These are phyloP conservation scores for Schizothorax lantsangensis DNA, from an alignment of 2,797 vertebrate genomes.

Conservation along the genomic window DNA sequence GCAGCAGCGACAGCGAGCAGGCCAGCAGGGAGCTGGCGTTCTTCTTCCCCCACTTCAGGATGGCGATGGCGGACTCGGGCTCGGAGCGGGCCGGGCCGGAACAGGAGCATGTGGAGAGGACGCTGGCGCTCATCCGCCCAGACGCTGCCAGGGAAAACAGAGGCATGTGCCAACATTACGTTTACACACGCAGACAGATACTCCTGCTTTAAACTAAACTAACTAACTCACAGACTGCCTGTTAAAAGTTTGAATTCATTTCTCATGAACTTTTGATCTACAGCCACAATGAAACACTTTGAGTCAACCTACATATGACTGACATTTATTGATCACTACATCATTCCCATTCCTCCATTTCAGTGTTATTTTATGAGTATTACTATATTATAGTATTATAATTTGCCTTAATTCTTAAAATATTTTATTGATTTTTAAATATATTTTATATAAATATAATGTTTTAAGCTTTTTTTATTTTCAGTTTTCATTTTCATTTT, in stretches of 20 bases:
- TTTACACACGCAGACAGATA: constrained; percentile 40
- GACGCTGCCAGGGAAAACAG: constrained; percentile 79
- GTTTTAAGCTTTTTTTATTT: neutral
- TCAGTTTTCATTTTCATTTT: neutral
- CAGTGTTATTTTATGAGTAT: neutral
- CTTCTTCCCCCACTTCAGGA: constrained; percentile 86
- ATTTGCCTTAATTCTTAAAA: neutral
- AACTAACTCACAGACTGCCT: neutral
- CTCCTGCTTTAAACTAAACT: constrained; percentile 8
- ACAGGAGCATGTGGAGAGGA: constrained; percentile 76
- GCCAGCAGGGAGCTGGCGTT: constrained; percentile 86
- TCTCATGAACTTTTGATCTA: neutral
- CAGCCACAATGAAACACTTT: neutral
- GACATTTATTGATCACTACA: neutral
- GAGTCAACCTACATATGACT: neutral
- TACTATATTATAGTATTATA: neutral
- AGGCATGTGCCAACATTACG: constrained; percentile 76
- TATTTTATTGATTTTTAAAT: neutral
- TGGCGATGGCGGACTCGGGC: constrained; percentile 60
- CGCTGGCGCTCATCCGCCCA: constrained; percentile 81
- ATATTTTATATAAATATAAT: neutral
- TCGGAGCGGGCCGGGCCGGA: constrained; percentile 71
- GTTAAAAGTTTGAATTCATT: neutral
- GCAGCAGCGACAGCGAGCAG: constrained; percentile 80
- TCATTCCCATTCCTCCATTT: neutral